These are phyloP conservation scores for Vulpes vulpes DNA, from an alignment of 2,113 vertebrate species.

Conservation along the genomic window DNA sequence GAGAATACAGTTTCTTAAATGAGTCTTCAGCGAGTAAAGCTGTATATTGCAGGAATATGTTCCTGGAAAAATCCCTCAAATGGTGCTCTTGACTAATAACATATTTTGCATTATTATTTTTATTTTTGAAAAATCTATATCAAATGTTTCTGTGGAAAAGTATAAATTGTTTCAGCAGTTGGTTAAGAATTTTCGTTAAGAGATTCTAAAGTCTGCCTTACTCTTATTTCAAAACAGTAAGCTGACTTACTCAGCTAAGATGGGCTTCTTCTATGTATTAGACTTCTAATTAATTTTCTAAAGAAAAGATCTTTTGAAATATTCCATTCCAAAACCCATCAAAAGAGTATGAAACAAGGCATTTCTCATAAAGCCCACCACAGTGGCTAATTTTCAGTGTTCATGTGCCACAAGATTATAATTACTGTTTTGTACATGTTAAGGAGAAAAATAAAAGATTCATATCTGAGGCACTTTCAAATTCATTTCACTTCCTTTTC, in stretches of 20 bases:
- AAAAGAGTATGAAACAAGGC: constrained; percentile 20
- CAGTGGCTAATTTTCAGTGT: neutral
- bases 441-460: neutral
- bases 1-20: constrained; percentile 24
- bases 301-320: constrained; percentile 43
- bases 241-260: neutral
- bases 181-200: neutral
- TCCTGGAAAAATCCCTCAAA: neutral
- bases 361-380: neutral
- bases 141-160: neutral
- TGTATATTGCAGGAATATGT: neutral
- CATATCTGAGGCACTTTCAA: neutral
- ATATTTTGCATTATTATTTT: neutral
- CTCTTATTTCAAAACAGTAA: neutral
- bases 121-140: neutral
- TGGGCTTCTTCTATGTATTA: neutral
- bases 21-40: neutral
- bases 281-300: neutral
- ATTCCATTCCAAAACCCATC: neutral
- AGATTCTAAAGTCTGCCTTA: neutral
- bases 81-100: neutral
- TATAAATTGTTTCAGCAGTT: neutral
- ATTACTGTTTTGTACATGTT: neutral
- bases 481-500: neutral
- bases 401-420: neutral